Evolutionary conservation across 2,797 vertebrate genomes (phyloP).

Genomic region (Cossypha dichroa): DNA sequence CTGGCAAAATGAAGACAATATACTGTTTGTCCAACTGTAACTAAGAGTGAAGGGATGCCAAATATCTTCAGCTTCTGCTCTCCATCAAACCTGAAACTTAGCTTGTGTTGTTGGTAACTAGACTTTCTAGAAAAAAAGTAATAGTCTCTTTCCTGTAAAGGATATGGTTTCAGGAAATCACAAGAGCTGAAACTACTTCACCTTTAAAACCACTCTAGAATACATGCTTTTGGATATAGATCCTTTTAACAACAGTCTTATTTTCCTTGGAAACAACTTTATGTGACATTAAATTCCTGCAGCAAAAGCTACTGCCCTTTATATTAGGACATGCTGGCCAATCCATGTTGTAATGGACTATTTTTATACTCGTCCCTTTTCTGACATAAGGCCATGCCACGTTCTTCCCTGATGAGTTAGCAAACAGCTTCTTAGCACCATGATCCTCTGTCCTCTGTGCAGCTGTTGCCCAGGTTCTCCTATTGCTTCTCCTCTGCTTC

Average conservation of each 20-base stretch:
- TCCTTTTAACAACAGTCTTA: background rate
- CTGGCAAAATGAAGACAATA: background rate
- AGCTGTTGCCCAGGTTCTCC: background rate
- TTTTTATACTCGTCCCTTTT: constrained; percentile 20
- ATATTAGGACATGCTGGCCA: background rate
- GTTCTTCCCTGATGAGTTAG: background rate
- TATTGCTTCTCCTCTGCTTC: background rate
- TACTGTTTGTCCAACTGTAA: background rate
- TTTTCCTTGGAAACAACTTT: constrained; percentile 7
- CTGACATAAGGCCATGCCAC: background rate
- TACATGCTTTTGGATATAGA: background rate
- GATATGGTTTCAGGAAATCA: background rate
- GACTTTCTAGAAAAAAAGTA: background rate
- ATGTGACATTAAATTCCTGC: background rate
- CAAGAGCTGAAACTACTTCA: background rate
- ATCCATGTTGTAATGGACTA: constrained; percentile 27
- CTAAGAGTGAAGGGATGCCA: background rate
- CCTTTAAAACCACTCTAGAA: background rate
- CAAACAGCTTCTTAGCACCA: background rate
- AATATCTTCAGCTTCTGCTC: background rate
- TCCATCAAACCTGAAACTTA: background rate
- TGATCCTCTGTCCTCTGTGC: background rate
- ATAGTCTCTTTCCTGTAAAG: background rate
- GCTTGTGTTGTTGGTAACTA: background rate
- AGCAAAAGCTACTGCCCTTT: background rate